Conservation (phyloP, 1,140 invertebrate genomes). For the Ylistrum balloti region DNA sequence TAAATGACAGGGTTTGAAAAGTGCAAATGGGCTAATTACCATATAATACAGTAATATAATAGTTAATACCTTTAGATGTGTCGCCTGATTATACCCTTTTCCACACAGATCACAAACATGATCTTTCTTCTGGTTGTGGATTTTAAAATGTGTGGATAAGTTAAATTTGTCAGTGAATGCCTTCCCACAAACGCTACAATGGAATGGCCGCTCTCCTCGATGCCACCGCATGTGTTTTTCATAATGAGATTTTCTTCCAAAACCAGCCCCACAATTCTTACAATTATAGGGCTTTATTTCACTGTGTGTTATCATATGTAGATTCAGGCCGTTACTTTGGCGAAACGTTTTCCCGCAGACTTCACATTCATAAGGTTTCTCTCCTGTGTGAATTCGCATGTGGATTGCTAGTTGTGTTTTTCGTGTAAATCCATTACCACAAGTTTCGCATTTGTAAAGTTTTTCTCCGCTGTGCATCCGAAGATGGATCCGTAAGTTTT, state of each 20-base stretch:
- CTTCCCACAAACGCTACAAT: constrained; percentile 97
- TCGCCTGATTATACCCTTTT: neutral
- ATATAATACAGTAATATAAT: too few species aligned
- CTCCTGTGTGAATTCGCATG: constrained; percentile 81
- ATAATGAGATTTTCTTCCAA: constrained; percentile 93
- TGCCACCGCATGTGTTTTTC: constrained; percentile 82
- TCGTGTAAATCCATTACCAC: constrained; percentile 80
- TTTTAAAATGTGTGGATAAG: constrained; percentile 42
- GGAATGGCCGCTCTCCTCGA: constrained; percentile 97
- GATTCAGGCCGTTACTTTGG: constrained; percentile 80
- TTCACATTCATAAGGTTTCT: constrained; percentile 81
- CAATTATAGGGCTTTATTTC: constrained; percentile 62
- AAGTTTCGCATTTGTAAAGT: constrained; percentile 69
- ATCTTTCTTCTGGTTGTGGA: constrained; percentile 9
- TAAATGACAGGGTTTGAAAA: too few species aligned
- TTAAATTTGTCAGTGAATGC: constrained; percentile 97
- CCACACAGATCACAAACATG: neutral
- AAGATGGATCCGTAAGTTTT: constrained; percentile 78
- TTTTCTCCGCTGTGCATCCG: constrained; percentile 65
- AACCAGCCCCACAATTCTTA: constrained; percentile 93
- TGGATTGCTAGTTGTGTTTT: constrained; percentile 81
- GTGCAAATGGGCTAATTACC: too few species aligned
- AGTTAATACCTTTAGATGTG: neutral
- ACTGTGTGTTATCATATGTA: constrained; percentile 68
- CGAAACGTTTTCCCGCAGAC: constrained; percentile 82